phyloP scores from a whole-genome alignment of 2,888 invertebrate genomes.

The Microchrysa polita region DNA sequence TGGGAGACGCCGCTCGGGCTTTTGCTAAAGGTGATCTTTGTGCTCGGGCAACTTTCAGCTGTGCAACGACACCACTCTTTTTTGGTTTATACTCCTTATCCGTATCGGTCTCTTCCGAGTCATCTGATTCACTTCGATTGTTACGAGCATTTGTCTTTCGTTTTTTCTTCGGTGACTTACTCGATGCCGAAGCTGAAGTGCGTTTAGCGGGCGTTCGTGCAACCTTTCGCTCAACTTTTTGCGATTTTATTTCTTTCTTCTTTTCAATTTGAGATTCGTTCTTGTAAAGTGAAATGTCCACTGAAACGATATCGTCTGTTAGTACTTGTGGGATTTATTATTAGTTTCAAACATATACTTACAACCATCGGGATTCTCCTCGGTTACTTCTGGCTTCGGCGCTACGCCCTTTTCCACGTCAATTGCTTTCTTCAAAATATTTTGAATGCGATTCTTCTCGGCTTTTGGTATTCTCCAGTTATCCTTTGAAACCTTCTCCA shows the following conservation, averaged over 20 bases:
- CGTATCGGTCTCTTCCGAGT: conserved; percentile 50
- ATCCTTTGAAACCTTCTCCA: conserved; percentile 78
- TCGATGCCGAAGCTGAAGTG: background rate
- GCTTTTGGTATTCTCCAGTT: conserved; percentile 74
- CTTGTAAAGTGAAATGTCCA: conserved; percentile 84
- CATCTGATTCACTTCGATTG: conserved; percentile 51
- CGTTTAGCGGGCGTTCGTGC: conserved; percentile 25
- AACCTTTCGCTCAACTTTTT: conserved; percentile 55
- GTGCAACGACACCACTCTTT: conserved; percentile 51
- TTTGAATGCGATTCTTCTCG: conserved; percentile 82
- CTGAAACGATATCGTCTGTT: conserved; percentile 63
- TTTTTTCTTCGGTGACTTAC: conserved; percentile 50
- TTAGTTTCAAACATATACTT: conserved; percentile 63
- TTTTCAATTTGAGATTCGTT: conserved; percentile 83
- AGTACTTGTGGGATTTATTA: background rate
- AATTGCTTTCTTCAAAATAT: conserved; percentile 84
- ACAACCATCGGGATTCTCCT: conserved; percentile 88
- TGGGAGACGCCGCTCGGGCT: conserved; percentile 57
- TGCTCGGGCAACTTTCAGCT: conserved; percentile 51
- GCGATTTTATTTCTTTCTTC: conserved; percentile 61
- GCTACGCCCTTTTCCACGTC: conserved; percentile 80
- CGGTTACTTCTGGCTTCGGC: conserved; percentile 73
- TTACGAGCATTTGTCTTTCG: conserved; percentile 46
- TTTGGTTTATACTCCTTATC: conserved; percentile 56
- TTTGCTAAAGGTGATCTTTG: conserved; percentile 58